phyloP scores from a whole-genome alignment of 1,140 invertebrate genomes.

The Papilio polytes region DNA sequence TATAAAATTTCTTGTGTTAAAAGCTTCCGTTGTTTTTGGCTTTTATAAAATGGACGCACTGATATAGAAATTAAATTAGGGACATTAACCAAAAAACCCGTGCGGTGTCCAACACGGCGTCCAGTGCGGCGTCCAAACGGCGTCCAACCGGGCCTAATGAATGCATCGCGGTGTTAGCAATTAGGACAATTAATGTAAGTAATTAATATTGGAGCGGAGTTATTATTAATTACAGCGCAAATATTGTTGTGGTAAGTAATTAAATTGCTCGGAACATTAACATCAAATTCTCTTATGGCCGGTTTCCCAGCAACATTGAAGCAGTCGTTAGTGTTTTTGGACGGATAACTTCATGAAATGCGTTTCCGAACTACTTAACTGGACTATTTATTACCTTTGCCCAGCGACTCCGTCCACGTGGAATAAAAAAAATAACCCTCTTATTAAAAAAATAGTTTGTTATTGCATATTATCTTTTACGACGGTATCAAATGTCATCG shows the following conservation, averaged over 20 bases:
- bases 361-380: too few species aligned
- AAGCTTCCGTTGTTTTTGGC: neutral
- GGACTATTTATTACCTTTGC: too few species aligned
- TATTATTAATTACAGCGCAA: slow-evolving; percentile 40
- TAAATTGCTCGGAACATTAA: slow-evolving; percentile 33
- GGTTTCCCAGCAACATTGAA: too few species aligned
- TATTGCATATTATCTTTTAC: too few species aligned
- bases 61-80: slow-evolving; percentile 31
- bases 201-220: slow-evolving; percentile 34
- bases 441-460: too few species aligned
- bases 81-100: slow-evolving; percentile 32
- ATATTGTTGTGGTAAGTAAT: slow-evolving; percentile 40
- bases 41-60: neutral
- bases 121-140: slow-evolving; percentile 10
- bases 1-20: neutral
- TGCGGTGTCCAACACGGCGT: slow-evolving; percentile 3
- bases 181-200: slow-evolving; percentile 40
- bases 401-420: too few species aligned
- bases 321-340: too few species aligned
- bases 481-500: too few species aligned
- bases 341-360: too few species aligned
- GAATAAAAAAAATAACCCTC: too few species aligned
- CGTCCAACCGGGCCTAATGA: slow-evolving; percentile 24
- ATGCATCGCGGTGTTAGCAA: slow-evolving; percentile 40
- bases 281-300: neutral